Conservation (phyloP, 2,113 vertebrate genomes). For the Chitala chitala region DNA sequence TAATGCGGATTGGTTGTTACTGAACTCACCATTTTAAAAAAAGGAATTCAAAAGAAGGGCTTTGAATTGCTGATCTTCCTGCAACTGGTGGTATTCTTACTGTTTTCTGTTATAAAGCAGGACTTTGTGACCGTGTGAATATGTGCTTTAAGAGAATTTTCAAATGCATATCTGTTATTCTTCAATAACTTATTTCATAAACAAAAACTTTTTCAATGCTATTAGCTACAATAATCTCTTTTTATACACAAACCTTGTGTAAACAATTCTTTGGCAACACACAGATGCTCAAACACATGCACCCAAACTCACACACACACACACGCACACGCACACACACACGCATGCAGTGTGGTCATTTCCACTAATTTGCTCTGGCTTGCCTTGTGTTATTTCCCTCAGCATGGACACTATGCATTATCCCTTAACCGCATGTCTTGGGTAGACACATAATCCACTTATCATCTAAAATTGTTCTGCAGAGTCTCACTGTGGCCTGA, state of each 20-base stretch:
- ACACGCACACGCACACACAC: background rate
- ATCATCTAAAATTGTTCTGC: slow-evolving; percentile 33
- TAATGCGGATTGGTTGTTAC: too few relatives aligned
- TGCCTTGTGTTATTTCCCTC: background rate
- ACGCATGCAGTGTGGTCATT: background rate
- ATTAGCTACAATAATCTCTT: too few relatives aligned
- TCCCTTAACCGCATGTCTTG: background rate
- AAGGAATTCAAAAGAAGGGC: too few relatives aligned
- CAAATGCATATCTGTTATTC: too few relatives aligned
- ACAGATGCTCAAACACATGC: rapidly evolving
- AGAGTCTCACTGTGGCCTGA: background rate
- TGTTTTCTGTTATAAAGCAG: too few relatives aligned
- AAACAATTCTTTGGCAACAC: background rate
- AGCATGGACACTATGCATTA: background rate
- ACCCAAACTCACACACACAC: background rate
- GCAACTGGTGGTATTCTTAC: too few relatives aligned
- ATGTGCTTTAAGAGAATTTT: too few relatives aligned
- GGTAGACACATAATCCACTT: slow-evolving; percentile 12
- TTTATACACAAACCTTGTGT: background rate
- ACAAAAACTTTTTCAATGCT: too few relatives aligned
- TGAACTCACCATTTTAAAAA: too few relatives aligned
- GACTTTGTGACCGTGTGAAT: too few relatives aligned
- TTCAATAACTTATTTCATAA: too few relatives aligned
- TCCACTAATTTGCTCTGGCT: background rate
- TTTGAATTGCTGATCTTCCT: too few relatives aligned